Percentiles rank a stretch among this genome's conserved stretches.
Evolutionary conservation across 2,888 invertebrate genomes (phyloP).

Genomic region (Pedicia rivosa): DNA sequence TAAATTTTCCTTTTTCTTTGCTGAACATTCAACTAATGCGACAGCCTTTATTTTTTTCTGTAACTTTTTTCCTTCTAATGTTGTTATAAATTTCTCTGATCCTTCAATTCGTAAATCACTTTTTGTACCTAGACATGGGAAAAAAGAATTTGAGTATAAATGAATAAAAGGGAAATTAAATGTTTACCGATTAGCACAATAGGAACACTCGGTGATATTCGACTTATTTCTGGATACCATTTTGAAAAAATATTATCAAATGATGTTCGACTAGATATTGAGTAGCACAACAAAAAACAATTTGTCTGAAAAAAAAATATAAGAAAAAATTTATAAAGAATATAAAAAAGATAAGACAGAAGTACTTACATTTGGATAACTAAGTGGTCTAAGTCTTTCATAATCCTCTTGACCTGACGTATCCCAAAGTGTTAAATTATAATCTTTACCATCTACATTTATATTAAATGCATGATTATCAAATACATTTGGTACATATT

Average conservation of each 20-base stretch:
- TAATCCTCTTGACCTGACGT: constrained; percentile 83
- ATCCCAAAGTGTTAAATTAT: constrained; percentile 76
- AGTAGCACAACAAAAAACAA: constrained; percentile 75
- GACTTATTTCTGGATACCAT: constrained; percentile 76
- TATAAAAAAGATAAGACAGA: background rate
- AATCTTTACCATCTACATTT: constrained; percentile 62
- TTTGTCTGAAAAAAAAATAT: constrained; percentile 49
- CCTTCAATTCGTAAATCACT: constrained; percentile 47
- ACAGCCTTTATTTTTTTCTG: constrained; percentile 60
- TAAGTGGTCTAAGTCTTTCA: constrained; percentile 70
- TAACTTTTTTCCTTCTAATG: constrained; percentile 58
- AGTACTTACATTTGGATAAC: constrained; percentile 67
- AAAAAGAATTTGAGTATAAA: background rate
- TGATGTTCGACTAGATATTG: constrained; percentile 60
- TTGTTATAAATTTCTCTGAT: constrained; percentile 41
- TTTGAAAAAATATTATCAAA: constrained; percentile 70
- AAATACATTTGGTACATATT: constrained; percentile 86
- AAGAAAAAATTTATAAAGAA: background rate
- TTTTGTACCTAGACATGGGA: constrained; percentile 43
- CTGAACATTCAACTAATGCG: constrained; percentile 70
- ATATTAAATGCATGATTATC: constrained; percentile 75
- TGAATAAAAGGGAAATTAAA: background rate
- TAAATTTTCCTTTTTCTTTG: constrained; percentile 56
- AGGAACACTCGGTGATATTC: constrained; percentile 62
- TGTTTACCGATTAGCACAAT: constrained; percentile 67